Conservation (phyloP, 2,888 invertebrate genomes). For the Scaptomyza reducta region DNA sequence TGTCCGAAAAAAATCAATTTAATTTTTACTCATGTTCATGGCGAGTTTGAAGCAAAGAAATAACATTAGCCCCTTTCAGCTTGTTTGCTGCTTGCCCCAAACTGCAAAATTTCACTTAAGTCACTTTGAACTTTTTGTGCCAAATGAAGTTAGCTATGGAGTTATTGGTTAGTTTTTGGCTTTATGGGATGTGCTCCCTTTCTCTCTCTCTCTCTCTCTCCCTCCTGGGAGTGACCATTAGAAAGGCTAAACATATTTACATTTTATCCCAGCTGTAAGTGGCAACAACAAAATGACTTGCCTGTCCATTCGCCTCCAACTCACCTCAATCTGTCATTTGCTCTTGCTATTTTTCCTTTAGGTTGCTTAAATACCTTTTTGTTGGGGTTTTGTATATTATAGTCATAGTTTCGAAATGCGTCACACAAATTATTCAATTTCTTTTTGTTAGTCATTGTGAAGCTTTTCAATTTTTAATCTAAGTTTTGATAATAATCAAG, state of each 20-base stretch:
- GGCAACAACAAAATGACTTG: conserved; percentile 25
- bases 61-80: conserved; percentile 23
- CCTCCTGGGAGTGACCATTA: conserved; percentile 60
- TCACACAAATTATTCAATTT: not conserved
- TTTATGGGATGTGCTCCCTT: conserved; percentile 11
- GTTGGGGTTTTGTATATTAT: not conserved
- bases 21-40: conserved; percentile 69
- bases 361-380: conserved; percentile 23
- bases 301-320: not conserved
- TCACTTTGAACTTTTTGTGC: conserved; percentile 71
- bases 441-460: not conserved
- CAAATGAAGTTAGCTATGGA: conserved; percentile 52
- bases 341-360: conserved; percentile 1
- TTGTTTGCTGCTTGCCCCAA: conserved; percentile 20
- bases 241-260: conserved; percentile 64
- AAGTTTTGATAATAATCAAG: too few relatives aligned
- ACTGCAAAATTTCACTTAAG: conserved; percentile 74
- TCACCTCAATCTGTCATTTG: not conserved
- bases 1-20: conserved; percentile 75
- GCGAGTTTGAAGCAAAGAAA: conserved; percentile 16
- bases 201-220: not conserved
- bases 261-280: conserved; percentile 57
- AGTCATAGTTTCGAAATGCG: not conserved
- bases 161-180: conserved; percentile 53
- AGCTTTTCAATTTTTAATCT: too few relatives aligned